A percentile compares a stretch with the other conserved stretches of the same genome.
Conservation (phyloP, 2,888 invertebrate species). For the Oscheius sp. region DNA sequence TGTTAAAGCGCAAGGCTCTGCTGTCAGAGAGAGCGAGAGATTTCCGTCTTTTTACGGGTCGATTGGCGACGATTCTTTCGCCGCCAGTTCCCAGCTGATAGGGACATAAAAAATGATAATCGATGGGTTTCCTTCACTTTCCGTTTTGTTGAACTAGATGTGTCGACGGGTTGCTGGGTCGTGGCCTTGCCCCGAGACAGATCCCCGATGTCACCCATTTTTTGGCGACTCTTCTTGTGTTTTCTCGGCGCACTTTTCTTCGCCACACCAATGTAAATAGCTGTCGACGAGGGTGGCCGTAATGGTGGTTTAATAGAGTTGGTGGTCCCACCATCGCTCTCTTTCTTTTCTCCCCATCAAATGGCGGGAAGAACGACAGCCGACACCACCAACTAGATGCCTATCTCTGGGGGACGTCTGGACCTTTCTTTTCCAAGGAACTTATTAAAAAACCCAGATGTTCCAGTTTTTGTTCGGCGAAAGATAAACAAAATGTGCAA, state of each 20-base stretch:
- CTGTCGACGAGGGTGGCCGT: background rate
- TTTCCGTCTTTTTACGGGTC: background rate
- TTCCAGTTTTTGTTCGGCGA: background rate
- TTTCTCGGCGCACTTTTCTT: slow-evolving; percentile 17
- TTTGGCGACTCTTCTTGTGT: slow-evolving; percentile 5
- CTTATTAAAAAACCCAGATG: background rate
- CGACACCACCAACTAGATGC: background rate
- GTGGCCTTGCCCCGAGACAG: slow-evolving; percentile 6
- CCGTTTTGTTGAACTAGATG: slow-evolving; percentile 26
- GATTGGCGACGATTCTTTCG: background rate
- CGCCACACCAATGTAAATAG: slow-evolving; percentile 20
- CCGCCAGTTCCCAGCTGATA: background rate
- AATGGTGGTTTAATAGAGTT: background rate
- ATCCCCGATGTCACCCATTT: slow-evolving; percentile 3
- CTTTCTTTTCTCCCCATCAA: background rate
- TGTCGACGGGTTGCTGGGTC: background rate
- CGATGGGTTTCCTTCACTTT: background rate
- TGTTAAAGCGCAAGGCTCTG: no score
- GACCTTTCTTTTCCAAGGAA: no score
- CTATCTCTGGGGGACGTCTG: slow-evolving; percentile 28
- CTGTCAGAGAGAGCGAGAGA: background rate
- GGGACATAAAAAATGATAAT: slow-evolving; percentile 12
- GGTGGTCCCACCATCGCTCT: background rate
- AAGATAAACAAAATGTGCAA: no score
- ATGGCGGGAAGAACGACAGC: background rate